These are phyloP conservation scores for Tyria jacobaeae DNA, from an alignment of 2,888 invertebrate species.

Conservation along the genomic window DNA sequence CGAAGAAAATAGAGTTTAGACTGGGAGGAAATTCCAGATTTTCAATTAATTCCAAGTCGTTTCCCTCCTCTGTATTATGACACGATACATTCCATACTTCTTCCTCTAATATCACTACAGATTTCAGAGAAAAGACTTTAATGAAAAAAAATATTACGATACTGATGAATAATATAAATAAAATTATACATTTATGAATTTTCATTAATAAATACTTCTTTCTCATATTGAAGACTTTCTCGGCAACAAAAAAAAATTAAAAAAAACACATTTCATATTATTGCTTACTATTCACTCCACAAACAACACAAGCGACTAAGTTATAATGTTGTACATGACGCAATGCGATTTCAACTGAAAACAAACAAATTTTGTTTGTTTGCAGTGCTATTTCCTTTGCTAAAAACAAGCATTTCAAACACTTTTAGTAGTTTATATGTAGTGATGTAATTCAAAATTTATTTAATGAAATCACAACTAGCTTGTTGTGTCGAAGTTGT, in stretches of 20 bases:
- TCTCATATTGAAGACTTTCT: neutral
- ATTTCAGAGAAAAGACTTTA: neutral
- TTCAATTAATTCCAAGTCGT: neutral
- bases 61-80: neutral
- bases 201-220: neutral
- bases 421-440: neutral
- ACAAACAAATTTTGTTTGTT: slow-evolving; percentile 1
- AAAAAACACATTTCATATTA: slow-evolving; percentile 6
- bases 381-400: neutral
- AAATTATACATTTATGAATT: neutral
- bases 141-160: neutral
- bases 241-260: neutral
- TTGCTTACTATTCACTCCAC: neutral
- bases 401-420: neutral
- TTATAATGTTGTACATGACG: neutral
- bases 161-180: neutral
- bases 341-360: neutral
- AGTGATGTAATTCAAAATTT: neutral
- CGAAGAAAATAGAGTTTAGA: slow-evolving; percentile 26
- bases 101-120: neutral
- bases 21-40: neutral
- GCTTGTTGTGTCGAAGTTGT: neutral
- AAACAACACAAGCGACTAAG: neutral
- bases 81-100: neutral
- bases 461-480: neutral